Conservation (phyloP, 1,140 invertebrate genomes). For the Tenebrio molitor region DNA sequence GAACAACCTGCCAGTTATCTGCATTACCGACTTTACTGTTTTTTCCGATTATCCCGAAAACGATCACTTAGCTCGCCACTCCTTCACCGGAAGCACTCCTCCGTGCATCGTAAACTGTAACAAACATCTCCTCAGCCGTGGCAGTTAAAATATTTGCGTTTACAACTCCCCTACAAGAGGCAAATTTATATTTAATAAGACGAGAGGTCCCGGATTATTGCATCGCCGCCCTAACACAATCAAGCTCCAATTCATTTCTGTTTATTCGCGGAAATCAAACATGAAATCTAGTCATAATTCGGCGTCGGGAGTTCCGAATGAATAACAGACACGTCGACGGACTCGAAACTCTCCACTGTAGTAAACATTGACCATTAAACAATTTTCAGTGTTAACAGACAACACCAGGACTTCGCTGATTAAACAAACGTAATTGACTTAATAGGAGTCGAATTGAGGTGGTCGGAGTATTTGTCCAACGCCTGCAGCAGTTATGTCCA, state of each 20-base stretch:
- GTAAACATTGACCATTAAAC: conserved; percentile 33
- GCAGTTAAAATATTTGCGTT: conserved; percentile 28
- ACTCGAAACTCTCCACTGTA: no score
- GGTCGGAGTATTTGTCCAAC: conserved; percentile 20
- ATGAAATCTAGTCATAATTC: conserved; percentile 25
- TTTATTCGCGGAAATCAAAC: conserved; percentile 31
- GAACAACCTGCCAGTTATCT: no score
- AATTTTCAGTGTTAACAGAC: conserved; percentile 25
- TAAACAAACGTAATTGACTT: conserved; percentile 34
- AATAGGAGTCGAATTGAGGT: conserved; percentile 19
- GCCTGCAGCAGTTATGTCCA: neutral
- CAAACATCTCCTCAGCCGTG: neutral
- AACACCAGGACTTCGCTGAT: conserved; percentile 28
- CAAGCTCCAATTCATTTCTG: conserved; percentile 26
- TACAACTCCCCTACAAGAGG: conserved; percentile 1
- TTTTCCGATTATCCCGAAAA: no score
- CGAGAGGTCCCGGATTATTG: conserved; percentile 5
- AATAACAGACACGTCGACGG: conserved; percentile 22
- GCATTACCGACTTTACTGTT: no score
- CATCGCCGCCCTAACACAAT: conserved; percentile 17
- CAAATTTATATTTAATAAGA: conserved; percentile 31
- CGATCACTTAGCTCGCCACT: no score
- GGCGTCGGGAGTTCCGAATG: neutral
- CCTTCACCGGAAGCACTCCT: no score
- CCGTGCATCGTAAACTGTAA: conserved; percentile 10